Evolutionary conservation across 2,797 vertebrate species (phyloP).

Genomic region (Propithecus deckenii): DNA sequence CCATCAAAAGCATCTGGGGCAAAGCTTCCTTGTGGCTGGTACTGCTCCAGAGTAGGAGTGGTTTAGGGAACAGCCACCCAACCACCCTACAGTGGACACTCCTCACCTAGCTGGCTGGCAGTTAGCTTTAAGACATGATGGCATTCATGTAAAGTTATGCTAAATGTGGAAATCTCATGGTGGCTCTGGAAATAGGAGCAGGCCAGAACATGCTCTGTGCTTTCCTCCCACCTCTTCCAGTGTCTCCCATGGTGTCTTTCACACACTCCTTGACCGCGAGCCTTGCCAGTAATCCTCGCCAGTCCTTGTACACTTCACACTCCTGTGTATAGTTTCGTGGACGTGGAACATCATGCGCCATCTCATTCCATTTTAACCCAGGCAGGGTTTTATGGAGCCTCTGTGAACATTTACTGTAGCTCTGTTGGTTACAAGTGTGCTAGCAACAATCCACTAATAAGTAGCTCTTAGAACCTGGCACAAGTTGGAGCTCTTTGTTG

Average conservation of each 20-base stretch:
- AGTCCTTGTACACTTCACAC: not conserved
- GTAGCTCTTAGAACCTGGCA: not conserved
- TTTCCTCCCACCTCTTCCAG: not conserved
- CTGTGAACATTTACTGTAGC: not conserved
- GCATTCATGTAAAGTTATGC: not conserved
- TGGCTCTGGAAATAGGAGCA: not conserved
- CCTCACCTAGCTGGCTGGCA: fast-evolving
- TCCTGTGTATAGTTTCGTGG: too few relatives aligned
- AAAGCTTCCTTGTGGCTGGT: not conserved
- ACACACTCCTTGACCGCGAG: fast-evolving
- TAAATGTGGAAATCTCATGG: not conserved
- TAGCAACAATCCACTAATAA: not conserved
- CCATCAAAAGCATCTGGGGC: not conserved
- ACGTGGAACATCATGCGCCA: not conserved
- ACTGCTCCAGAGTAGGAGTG: not conserved
- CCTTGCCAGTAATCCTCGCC: not conserved
- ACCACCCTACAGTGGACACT: too few relatives aligned
- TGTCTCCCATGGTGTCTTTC: not conserved
- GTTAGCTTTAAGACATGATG: not conserved
- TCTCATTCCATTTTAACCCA: not conserved
- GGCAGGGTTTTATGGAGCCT: not conserved
- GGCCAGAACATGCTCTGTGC: not conserved
- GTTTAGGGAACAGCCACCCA: not conserved
- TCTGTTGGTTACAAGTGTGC: not conserved
- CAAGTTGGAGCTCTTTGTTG: not conserved